Evolutionary conservation across 2,888 invertebrate species (phyloP).

Genomic region (Quadroppia sp.): DNA sequence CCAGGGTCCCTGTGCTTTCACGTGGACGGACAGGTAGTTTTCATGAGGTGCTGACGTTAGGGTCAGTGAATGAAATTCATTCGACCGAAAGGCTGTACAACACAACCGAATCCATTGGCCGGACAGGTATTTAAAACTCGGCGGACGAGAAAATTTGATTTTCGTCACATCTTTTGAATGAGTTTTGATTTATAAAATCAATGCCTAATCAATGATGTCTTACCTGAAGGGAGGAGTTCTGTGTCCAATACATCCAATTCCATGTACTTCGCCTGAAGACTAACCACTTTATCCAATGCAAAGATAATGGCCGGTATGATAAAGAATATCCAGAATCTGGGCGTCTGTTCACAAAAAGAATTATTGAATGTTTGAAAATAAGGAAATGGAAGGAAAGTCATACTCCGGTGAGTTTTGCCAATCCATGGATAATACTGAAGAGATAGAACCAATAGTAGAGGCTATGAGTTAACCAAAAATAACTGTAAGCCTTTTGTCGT

Average conservation of each 20-base stretch:
- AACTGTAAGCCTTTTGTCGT: constrained; percentile 86
- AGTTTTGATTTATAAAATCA: constrained; percentile 10
- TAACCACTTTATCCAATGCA: constrained; percentile 85
- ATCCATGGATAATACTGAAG: constrained; percentile 79
- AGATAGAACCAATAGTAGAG: constrained; percentile 80
- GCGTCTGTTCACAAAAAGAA: constrained; percentile 56
- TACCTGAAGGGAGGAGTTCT: constrained; percentile 75
- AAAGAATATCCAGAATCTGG: constrained; percentile 87
- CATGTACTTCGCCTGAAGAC: constrained; percentile 81
- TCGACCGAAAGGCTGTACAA: constrained; percentile 80
- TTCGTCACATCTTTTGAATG: constrained; percentile 53
- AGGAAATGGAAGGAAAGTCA: constrained; percentile 43
- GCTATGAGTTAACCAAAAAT: constrained; percentile 91
- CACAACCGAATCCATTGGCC: constrained; percentile 63
- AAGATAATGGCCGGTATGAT: constrained; percentile 84
- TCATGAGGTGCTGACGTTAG: constrained; percentile 93
- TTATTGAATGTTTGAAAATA: not conserved
- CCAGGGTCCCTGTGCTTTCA: constrained; percentile 89
- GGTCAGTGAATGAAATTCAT: constrained; percentile 93
- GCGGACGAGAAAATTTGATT: constrained; percentile 89
- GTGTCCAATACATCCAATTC: constrained; percentile 89
- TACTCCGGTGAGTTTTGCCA: constrained; percentile 84
- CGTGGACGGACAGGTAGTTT: constrained; percentile 88
- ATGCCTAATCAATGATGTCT: not conserved
- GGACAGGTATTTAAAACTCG: constrained; percentile 76